Conservation (phyloP, 2,797 vertebrate species). For the Propithecus perrieri region DNA sequence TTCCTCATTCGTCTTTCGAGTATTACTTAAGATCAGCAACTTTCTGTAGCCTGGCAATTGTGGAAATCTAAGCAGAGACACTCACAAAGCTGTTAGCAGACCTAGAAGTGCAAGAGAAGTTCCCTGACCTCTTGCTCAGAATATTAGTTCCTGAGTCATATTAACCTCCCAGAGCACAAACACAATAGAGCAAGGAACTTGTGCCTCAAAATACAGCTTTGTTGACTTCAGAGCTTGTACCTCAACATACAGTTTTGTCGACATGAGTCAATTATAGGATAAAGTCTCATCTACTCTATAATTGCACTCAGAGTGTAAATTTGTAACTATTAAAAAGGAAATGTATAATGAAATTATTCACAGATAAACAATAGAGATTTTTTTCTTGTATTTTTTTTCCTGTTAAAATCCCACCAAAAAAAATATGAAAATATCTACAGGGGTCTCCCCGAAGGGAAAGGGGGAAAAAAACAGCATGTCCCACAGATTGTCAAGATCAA, state of each 20-base stretch:
- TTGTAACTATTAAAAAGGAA: not conserved
- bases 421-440: not conserved
- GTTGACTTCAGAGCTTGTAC: not conserved
- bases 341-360: not conserved
- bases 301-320: not conserved
- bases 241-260: not conserved
- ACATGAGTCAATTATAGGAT: not conserved
- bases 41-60: not conserved
- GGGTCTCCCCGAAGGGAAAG: not conserved
- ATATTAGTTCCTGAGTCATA: not conserved
- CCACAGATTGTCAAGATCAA: not conserved
- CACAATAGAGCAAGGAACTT: not conserved
- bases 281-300: not conserved
- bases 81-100: not conserved
- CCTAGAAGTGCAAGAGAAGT: not conserved
- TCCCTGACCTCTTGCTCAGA: not conserved
- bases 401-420: not conserved
- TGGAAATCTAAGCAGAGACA: not conserved
- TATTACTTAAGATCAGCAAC: not conserved
- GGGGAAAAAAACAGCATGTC: not conserved
- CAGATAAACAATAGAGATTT: not conserved
- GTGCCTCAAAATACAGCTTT: not conserved
- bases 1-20: not conserved
- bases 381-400: not conserved
- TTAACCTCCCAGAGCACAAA: not conserved